Base-by-base conservation (phyloP, 2,888 invertebrate genomes). In the Melieria picta region DNA sequence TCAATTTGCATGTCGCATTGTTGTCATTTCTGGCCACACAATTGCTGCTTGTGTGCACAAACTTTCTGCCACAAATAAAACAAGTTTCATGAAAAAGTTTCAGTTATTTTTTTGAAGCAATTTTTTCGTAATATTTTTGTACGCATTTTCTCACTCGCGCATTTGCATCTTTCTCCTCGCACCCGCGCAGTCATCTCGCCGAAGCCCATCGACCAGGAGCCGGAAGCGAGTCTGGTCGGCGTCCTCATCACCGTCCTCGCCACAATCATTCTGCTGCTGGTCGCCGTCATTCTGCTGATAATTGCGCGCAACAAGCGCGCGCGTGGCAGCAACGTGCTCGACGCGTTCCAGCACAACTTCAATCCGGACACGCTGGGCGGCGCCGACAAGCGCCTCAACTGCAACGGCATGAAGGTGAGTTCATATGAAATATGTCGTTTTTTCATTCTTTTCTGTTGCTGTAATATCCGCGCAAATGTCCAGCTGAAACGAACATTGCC, bases 211-310 rank as follows among this genome's bases (percentile, higher is more conserved):
- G 89, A 89, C 81, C 88, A 89, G 73, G 89, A 89, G 79, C 88
- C 89, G 76, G 90, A 88, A 82, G 89, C 89, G 75, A 89, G 91
- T 85, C 86, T 87, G 75, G 90, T 91, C 79, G 91, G 91, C 75
- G 88, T 91, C 78, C 89, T 93, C 81, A 92, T 93, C 80, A 92
- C 92, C 65, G 89, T 91, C 71, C 88, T 93, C 79, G 91, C 92
- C 58, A 92, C 92, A 66, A 91, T 93, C 79, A 92, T 93, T 80
- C 87, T 93, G 75, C 88, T 93, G 81, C 89, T 93, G 72, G 89
- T 92, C 75, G 91, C 90, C 61, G 91, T 92, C 74, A 92, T 93
- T 83, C 88, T 91, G 77, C 90, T 93, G 85, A 92, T 93, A 86
- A 90, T 92, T 79, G 89, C 91, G 76, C 87, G 91, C 76, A 91